A percentile compares a stretch with the other conserved stretches of the same genome.
Evolutionary conservation across 2,797 vertebrate species (phyloP).

Genomic region (Pseudochaenichthys georgianus): DNA sequence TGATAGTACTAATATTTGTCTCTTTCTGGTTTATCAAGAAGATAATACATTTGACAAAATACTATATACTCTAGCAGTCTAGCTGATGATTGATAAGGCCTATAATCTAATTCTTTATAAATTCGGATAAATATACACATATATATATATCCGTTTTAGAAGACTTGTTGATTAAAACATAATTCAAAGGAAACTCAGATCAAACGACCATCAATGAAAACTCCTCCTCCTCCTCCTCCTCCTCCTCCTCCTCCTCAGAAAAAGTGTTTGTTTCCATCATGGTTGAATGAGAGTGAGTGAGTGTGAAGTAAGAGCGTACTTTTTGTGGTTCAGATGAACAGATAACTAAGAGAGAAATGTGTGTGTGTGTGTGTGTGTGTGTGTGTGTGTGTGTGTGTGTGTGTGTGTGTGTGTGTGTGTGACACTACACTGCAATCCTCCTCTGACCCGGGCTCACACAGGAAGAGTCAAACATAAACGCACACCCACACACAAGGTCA

Average conservation of each 20-base stretch:
- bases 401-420: not conserved
- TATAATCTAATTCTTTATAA: not conserved
- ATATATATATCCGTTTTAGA: conserved; percentile 3
- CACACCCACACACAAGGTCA: conserved; percentile 17
- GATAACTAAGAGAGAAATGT: conserved; percentile 29
- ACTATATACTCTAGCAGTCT: not conserved
- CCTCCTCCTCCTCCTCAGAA: not conserved
- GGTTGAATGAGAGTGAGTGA: not conserved
- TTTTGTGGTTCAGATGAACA: conserved; percentile 43
- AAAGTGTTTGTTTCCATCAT: not conserved
- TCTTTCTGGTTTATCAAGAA: not conserved
- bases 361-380: no score
- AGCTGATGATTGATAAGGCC: not conserved
- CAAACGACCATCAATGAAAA: not conserved
- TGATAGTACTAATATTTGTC: not conserved
- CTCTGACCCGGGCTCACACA: conserved; percentile 18
- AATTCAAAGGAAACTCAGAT: no score
- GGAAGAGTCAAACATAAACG: conserved; percentile 44
- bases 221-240: not conserved
- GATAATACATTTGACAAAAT: not conserved
- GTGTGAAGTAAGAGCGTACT: not conserved
- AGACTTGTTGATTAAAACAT: no score
- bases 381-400: not conserved
- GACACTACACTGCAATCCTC: not conserved
- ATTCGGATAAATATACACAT: not conserved